phyloP scores from a whole-genome alignment of 2,888 invertebrate species.

The Phrixothrix hirtus region DNA sequence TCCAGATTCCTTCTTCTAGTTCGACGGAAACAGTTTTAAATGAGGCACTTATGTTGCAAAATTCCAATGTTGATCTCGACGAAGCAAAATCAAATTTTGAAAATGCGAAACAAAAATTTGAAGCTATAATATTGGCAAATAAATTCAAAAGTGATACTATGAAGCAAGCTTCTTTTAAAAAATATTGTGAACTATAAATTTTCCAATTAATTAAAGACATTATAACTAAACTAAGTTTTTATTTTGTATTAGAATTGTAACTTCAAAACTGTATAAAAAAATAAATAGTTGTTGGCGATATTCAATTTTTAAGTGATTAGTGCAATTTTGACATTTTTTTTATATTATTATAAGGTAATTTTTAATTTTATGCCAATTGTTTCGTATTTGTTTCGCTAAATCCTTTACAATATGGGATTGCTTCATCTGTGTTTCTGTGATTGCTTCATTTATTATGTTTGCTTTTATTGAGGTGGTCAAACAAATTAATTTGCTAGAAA shows the following conservation, averaged over 20 bases:
- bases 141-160: conserved; percentile 7
- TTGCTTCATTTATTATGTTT: neutral
- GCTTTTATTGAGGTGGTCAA: neutral
- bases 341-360: neutral
- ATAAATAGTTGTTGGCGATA: too few species aligned
- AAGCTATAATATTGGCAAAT: conserved; percentile 14
- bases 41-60: neutral
- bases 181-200: too few species aligned
- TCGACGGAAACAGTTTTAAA: neutral
- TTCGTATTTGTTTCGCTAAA: neutral
- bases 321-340: neutral
- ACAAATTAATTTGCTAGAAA: too few species aligned
- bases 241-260: too few species aligned
- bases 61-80: neutral
- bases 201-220: too few species aligned
- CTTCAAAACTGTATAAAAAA: too few species aligned
- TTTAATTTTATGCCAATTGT: neutral
- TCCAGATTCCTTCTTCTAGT: neutral
- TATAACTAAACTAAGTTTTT: too few species aligned
- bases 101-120: conserved; percentile 11
- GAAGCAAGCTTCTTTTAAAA: too few species aligned
- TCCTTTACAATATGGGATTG: neutral
- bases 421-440: neutral
- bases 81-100: conserved; percentile 4
- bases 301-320: too few species aligned